Evolutionary conservation across 2,113 vertebrate species (phyloP).

Genomic region (Paedocypris sp.): DNA sequence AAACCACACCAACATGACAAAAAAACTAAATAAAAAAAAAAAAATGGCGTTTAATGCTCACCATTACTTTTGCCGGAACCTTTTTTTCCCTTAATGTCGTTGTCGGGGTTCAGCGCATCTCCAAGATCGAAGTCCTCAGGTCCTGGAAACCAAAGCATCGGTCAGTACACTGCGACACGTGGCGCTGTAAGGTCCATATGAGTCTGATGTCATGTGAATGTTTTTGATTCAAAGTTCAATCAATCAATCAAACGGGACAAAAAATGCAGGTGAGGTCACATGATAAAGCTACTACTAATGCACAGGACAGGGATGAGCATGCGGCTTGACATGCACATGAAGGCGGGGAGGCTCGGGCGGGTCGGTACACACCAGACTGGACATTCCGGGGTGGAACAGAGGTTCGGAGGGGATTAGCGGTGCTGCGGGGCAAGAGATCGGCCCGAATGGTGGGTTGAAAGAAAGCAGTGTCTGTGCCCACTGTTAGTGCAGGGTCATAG

Average conservation of each 20-base stretch:
- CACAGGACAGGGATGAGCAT: too few species aligned
- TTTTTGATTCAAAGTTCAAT: too few species aligned
- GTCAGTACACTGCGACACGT: neutral
- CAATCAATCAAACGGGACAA: too few species aligned
- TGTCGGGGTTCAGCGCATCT: conserved; percentile 70
- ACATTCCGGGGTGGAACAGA: conserved; percentile 22
- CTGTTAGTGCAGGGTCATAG: conserved; percentile 39
- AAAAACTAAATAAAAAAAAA: neutral
- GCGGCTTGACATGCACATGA: conserved; percentile 1
- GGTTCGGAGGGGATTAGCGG: conserved; percentile 29
- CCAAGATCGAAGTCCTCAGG: conserved; percentile 57
- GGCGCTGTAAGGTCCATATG: too few species aligned
- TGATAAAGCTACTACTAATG: too few species aligned
- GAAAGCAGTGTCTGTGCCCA: conserved; percentile 30
- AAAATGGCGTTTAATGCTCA: conserved; percentile 40
- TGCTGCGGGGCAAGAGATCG: conserved; percentile 37
- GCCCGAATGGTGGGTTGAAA: conserved; percentile 37
- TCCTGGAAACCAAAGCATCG: conserved; percentile 13
- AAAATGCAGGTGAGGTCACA: too few species aligned
- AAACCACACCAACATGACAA: too few species aligned
- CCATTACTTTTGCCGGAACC: conserved; percentile 46
- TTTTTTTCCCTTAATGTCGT: conserved; percentile 55
- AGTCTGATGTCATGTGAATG: too few species aligned
- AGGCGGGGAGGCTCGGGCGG: neutral
- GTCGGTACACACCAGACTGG: conserved; percentile 37